phyloP scores from a whole-genome alignment of 2,888 invertebrate genomes.

The Diploptera punctata region DNA sequence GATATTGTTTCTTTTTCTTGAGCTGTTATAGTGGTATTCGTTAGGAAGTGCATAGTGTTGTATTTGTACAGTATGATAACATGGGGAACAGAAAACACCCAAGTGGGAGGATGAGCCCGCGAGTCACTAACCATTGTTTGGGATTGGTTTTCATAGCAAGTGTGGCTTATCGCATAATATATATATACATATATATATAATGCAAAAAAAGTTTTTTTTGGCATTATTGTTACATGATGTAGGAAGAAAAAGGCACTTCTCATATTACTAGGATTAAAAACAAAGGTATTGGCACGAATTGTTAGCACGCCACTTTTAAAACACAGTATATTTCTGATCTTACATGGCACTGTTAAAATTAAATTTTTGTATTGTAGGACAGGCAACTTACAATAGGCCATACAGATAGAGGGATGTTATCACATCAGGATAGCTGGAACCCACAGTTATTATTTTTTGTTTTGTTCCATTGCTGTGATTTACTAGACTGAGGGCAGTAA shows the following conservation, averaged over 20 bases:
- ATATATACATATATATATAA: constrained; percentile 20
- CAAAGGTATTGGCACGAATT: constrained; percentile 19
- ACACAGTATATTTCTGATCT: constrained; percentile 15
- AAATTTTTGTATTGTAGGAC: neutral
- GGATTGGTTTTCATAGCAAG: constrained; percentile 38
- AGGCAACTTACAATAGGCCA: constrained; percentile 34
- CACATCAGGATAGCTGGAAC: constrained; percentile 28
- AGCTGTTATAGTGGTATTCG: constrained; percentile 31
- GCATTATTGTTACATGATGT: constrained; percentile 32
- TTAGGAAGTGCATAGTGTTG: constrained; percentile 36
- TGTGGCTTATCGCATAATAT: constrained; percentile 37
- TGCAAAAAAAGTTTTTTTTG: constrained; percentile 28
- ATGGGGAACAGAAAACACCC: constrained; percentile 6
- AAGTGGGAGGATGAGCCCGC: constrained; percentile 5
- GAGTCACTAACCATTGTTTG: constrained; percentile 38
- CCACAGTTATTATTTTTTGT: constrained; percentile 28
- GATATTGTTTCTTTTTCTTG: constrained; percentile 33
- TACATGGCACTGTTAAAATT: constrained; percentile 14
- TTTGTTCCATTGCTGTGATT: constrained; percentile 68
- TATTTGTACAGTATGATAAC: constrained; percentile 31
- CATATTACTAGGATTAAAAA: neutral
- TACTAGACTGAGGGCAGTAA: constrained; percentile 63
- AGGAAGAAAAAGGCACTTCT: constrained; percentile 19
- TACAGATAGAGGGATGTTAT: constrained; percentile 9
- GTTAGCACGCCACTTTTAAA: constrained; percentile 19